Evolutionary conservation across 2,888 invertebrate genomes (phyloP).

Genomic region (Amphipyra tragopoginis): DNA sequence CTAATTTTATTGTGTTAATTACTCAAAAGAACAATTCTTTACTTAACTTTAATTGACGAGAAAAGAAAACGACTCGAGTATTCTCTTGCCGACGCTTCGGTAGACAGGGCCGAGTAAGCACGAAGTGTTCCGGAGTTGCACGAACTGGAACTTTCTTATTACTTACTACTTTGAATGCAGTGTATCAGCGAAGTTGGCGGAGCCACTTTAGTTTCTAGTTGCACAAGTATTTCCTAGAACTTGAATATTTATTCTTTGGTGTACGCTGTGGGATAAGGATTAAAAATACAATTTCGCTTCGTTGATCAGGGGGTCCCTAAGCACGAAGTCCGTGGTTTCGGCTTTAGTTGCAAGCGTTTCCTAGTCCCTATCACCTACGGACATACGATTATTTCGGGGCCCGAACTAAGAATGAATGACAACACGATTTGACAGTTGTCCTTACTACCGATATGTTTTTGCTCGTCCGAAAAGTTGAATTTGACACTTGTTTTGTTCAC

Average conservation of each 20-base stretch:
- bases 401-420: too few species aligned
- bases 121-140: constrained; percentile 29
- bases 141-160: constrained; percentile 46
- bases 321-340: too few species aligned
- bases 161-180: constrained; percentile 46
- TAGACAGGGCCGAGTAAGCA: constrained; percentile 11
- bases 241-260: background rate
- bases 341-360: too few species aligned
- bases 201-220: constrained; percentile 8
- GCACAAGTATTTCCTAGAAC: constrained; percentile 2
- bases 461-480: too few species aligned
- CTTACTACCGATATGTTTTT: too few species aligned
- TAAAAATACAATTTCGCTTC: too few species aligned
- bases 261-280: too few species aligned
- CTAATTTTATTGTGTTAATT: constrained; percentile 16
- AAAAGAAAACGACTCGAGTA: constrained; percentile 17
- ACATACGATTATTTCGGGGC: too few species aligned
- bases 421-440: too few species aligned
- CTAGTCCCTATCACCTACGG: too few species aligned
- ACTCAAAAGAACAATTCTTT: constrained; percentile 16
- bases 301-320: too few species aligned
- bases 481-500: too few species aligned
- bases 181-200: constrained; percentile 31
- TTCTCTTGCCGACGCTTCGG: constrained; percentile 1
- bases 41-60: constrained; percentile 13